Evolutionary conservation across 2,113 vertebrate species (phyloP).

Genomic region (Oryzias celebensis): DNA sequence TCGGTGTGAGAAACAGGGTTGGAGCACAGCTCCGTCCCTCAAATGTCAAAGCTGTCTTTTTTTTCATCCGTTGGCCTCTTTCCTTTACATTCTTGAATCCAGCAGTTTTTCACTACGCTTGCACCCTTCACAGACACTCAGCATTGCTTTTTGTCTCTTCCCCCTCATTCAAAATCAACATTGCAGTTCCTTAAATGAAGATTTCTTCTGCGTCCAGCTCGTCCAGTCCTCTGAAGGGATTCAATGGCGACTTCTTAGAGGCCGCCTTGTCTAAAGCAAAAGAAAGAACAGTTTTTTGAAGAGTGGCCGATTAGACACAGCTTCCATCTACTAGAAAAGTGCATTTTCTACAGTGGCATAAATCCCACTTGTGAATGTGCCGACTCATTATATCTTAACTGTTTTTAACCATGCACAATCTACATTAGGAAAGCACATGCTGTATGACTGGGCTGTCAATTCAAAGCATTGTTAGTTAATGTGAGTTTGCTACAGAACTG

Average conservation of each 20-base stretch:
- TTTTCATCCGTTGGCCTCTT: slow-evolving; percentile 15
- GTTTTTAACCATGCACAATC: slow-evolving; percentile 63
- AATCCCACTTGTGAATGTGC: slow-evolving; percentile 43
- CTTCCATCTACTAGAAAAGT: slow-evolving; percentile 47
- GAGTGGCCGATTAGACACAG: slow-evolving; percentile 13
- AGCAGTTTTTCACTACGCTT: slow-evolving; percentile 39
- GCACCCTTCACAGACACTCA: slow-evolving; percentile 53
- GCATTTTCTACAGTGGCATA: slow-evolving; percentile 52
- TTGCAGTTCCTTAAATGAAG: slow-evolving; percentile 69
- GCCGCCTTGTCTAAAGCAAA: slow-evolving; percentile 52
- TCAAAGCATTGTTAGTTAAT: slow-evolving; percentile 62
- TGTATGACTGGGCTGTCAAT: slow-evolving; percentile 49
- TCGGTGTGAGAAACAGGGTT: slow-evolving; percentile 41
- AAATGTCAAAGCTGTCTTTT: slow-evolving; percentile 48
- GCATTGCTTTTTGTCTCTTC: slow-evolving; percentile 7
- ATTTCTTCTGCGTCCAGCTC: slow-evolving; percentile 75
- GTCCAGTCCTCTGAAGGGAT: slow-evolving; percentile 72
- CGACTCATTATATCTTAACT: slow-evolving; percentile 52
- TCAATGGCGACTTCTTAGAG: slow-evolving; percentile 52
- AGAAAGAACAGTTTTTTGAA: slow-evolving; percentile 18
- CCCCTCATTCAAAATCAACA: slow-evolving; percentile 27
- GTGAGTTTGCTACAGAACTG: background rate
- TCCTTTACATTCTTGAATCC: slow-evolving; percentile 55
- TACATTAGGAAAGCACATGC: slow-evolving; percentile 35
- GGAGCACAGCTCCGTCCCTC: slow-evolving; percentile 66